Evolutionary conservation across 2,888 invertebrate species (phyloP).

Genomic region (Oligia strigilis): DNA sequence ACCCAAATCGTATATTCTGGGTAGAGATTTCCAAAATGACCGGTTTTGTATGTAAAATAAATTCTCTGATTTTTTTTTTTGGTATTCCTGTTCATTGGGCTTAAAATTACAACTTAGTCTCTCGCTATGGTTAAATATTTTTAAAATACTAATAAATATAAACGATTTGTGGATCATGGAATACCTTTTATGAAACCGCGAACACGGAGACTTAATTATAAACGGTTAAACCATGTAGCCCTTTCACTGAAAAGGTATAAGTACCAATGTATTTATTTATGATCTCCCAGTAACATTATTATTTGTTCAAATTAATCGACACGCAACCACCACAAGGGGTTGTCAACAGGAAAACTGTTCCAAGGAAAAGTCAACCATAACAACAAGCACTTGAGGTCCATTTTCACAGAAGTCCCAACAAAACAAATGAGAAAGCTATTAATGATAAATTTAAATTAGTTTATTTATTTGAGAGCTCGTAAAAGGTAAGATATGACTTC

Average conservation of each 20-base stretch:
- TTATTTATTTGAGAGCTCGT: constrained; percentile 34
- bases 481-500: constrained; percentile 22
- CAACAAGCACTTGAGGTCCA: background rate
- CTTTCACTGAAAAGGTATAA: constrained; percentile 1
- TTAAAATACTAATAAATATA: background rate
- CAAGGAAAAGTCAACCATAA: constrained; percentile 5
- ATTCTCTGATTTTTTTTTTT: background rate
- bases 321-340: constrained; percentile 35
- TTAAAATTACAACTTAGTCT: background rate
- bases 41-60: no score
- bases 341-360: constrained; percentile 27
- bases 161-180: background rate
- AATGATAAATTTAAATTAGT: constrained; percentile 49
- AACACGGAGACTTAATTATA: no score
- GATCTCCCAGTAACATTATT: constrained; percentile 23
- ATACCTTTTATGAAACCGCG: background rate
- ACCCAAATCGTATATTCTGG: background rate
- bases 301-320: constrained; percentile 55
- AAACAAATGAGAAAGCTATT: constrained; percentile 24
- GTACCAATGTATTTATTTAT: constrained; percentile 14
- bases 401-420: constrained; percentile 11
- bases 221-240: background rate
- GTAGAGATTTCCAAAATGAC: background rate
- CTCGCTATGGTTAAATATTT: background rate
- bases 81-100: background rate